Conservation (phyloP, 2,113 vertebrate species). For the Semnornis frantzii region DNA sequence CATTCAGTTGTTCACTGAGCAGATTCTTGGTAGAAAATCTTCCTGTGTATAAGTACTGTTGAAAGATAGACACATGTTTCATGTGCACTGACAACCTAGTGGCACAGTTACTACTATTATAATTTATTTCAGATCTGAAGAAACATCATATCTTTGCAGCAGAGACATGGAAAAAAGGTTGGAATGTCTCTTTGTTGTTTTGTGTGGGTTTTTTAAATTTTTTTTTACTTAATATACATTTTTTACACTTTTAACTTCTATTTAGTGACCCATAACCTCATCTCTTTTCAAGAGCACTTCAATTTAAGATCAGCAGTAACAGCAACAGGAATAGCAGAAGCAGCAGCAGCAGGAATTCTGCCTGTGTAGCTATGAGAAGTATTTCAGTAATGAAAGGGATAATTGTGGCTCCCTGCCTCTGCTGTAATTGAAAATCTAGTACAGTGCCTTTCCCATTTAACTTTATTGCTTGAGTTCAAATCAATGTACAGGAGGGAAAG, state of each 20-base stretch:
- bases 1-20: neutral
- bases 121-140: neutral
- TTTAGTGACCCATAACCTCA: slow-evolving; percentile 54
- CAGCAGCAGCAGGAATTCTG: slow-evolving; percentile 57
- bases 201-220: neutral
- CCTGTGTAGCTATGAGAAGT: slow-evolving; percentile 49
- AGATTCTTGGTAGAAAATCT: neutral
- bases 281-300: slow-evolving; percentile 65
- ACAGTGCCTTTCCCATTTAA: slow-evolving; percentile 75
- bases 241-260: slow-evolving; percentile 21
- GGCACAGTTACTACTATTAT: neutral
- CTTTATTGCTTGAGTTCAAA: slow-evolving; percentile 76
- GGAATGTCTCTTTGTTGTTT: neutral
- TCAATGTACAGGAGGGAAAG: slow-evolving; percentile 51
- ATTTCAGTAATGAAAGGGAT: slow-evolving; percentile 72
- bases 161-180: neutral
- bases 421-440: slow-evolving; percentile 78
- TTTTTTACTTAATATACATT: slow-evolving; percentile 6
- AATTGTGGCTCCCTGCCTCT: slow-evolving; percentile 75
- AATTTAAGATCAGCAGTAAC: slow-evolving; percentile 47
- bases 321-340: slow-evolving; percentile 44
- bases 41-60: neutral
- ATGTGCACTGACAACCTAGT: neutral
- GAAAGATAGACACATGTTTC: neutral
- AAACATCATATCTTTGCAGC: neutral